Base-by-base conservation (phyloP, 2,888 invertebrate genomes). In the Kuschelorhynchus macadamiae region DNA sequence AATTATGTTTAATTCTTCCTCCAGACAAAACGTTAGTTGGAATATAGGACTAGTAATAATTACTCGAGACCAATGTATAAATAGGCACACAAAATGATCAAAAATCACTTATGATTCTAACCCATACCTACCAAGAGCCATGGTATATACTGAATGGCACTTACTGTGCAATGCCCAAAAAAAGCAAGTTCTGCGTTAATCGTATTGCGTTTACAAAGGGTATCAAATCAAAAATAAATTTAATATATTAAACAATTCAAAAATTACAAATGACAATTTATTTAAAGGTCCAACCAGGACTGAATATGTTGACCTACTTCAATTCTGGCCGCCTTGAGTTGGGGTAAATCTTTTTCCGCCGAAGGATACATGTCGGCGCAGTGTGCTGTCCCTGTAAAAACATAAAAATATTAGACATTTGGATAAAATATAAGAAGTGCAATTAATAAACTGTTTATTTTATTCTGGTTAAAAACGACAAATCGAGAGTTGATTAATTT, bases 331-430 rank as follows among this genome's bases (percentile, higher is more conserved):
- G 85, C 85, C 32, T 85, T 86, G 67, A 96, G 84, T 60, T 90
- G 87, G 0, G 89, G 88, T 2, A 87, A 84, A 83, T 97, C 96
- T 0, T 85, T 80, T 0, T 86, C 84, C 5, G 88, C 84, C 4
- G 89, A 84, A 21, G 96, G 95, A 81, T 96, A 96, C 94, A 96
- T 94, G 80, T 96, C 92, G 0, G 96, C 96, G 83, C 96, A 97
- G 81, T 97, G 96, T 4, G 96, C 96, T n/a, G 96, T 95, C 44
- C 95, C 95, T 94, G 79, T 11, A 36, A 1, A 84, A 81, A 36
- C 8, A 33, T 52, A 16, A n/a, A 5, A 9, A 30, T 30, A 30
- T 30, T 30, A 30, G 30, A 30, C 30, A 7, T 30, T 30, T 30
- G 9, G 30, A 4, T 30, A 30, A 9, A 30, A 9, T 30, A 9